Percentiles rank a stretch among this genome's conserved stretches.
Conservation (phyloP, 2,888 invertebrate genomes). For the Gari tellinella region DNA sequence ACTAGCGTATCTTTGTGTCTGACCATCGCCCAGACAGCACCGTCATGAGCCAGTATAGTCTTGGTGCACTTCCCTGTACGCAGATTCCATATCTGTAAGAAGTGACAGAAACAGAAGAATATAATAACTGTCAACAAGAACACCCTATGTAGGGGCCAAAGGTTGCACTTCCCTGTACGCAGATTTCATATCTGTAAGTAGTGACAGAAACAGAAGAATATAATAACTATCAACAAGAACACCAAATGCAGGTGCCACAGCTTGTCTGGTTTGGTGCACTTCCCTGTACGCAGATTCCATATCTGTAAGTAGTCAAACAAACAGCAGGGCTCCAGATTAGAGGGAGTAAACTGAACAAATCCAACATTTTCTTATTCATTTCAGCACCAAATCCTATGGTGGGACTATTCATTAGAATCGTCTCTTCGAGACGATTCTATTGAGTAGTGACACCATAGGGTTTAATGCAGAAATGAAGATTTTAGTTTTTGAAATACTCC, state of each 20-base stretch:
- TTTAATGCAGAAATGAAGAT: too few species aligned
- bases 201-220: neutral
- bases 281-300: constrained; percentile 79
- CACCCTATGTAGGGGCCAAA: neutral
- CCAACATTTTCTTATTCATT: too few species aligned
- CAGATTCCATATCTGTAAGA: constrained; percentile 80
- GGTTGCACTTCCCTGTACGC: constrained; percentile 71
- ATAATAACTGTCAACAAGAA: neutral
- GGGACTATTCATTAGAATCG: too few species aligned
- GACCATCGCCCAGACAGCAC: constrained; percentile 80
- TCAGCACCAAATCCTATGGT: too few species aligned
- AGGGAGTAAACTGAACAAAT: too few species aligned
- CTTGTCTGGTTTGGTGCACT: constrained; percentile 73
- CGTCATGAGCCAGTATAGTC: constrained; percentile 78
- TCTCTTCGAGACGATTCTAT: too few species aligned
- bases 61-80: constrained; percentile 72
- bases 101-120: neutral
- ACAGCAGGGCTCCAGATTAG: too few species aligned
- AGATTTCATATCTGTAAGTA: constrained; percentile 80
- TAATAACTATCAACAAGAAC: neutral
- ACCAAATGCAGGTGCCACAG: too few species aligned
- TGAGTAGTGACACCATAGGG: too few species aligned
- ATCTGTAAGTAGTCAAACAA: constrained; percentile 73
- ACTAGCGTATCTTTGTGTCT: constrained; percentile 71
- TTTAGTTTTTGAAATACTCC: too few species aligned